Percentiles rank a stretch among this genome's conserved stretches.
phyloP scores from a whole-genome alignment of 2,113 vertebrate genomes.

The Periophthalmodon schlosseri region DNA sequence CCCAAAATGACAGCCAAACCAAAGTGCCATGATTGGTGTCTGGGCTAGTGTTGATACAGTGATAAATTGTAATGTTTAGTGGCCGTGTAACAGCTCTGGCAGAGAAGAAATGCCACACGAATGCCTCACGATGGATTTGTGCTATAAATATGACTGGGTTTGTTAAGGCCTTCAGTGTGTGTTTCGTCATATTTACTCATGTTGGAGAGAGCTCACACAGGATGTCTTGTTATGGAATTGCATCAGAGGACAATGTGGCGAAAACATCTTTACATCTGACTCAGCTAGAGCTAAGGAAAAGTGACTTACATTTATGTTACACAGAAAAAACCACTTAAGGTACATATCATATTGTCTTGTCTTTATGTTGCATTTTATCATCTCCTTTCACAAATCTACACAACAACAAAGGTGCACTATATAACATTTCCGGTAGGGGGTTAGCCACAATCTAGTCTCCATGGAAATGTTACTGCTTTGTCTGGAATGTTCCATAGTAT shows the following conservation, averaged over 20 bases:
- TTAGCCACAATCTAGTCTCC: background rate
- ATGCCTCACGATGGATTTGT: constrained; percentile 10
- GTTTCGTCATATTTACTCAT: constrained; percentile 8
- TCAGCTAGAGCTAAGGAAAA: background rate
- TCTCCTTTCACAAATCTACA: background rate
- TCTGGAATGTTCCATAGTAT: background rate
- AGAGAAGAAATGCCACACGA: constrained; percentile 42
- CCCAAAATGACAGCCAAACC: constrained; percentile 23
- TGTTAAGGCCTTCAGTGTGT: constrained; percentile 10
- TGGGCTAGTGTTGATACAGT: constrained; percentile 34
- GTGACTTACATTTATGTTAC: background rate
- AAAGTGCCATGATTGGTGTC: background rate
- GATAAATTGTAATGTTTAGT: constrained; percentile 55
- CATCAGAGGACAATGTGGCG: background rate
- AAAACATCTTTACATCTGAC: background rate
- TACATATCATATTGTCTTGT: background rate
- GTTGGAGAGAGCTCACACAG: background rate
- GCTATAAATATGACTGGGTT: constrained; percentile 35
- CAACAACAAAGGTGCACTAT: background rate
- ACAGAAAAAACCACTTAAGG: background rate
- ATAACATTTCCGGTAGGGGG: background rate
- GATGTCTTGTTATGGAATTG: background rate
- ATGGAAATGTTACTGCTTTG: background rate
- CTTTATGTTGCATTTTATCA: too few relatives aligned
- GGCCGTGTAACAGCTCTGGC: constrained; percentile 23